Evolutionary conservation across 30 jellyfish, hydroid and myxozoan genomes (phyloP).

Genomic region (Cassiopea xamachana): DNA sequence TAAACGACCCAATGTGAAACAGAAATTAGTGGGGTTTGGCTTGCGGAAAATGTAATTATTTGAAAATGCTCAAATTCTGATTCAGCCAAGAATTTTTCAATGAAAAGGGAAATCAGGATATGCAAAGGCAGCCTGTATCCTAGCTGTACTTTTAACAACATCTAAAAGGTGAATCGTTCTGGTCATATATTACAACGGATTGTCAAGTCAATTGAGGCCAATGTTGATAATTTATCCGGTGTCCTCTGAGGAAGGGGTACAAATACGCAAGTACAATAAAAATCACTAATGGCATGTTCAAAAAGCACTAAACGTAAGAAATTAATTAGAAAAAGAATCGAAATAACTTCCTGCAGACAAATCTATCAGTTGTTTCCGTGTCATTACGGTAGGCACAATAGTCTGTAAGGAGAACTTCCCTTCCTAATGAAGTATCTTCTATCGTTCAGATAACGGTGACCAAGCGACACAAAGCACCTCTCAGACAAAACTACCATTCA

Average conservation of each 20-base stretch:
- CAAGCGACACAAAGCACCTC: not conserved
- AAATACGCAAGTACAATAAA: not conserved
- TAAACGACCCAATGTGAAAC: not conserved
- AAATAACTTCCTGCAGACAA: not conserved
- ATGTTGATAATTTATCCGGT: not conserved
- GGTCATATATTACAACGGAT: not conserved
- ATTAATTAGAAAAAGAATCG: not conserved
- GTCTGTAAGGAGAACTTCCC: not conserved
- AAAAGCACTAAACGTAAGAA: not conserved
- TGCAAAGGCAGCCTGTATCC: not conserved
- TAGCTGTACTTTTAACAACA: not conserved
- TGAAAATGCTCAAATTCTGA: not conserved
- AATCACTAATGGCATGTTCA: not conserved
- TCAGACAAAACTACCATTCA: not conserved
- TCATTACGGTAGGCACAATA: not conserved
- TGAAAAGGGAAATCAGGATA: not conserved
- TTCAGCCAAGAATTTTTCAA: not conserved
- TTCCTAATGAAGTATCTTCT: not conserved
- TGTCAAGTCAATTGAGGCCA: not conserved
- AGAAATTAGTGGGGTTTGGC: not conserved
- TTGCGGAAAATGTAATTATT: not conserved
- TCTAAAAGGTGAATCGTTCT: no score
- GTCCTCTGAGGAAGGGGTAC: not conserved
- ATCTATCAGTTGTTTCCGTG: not conserved
- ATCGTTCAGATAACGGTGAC: not conserved